Evolutionary conservation across 2,888 invertebrate species (phyloP), one percentile per base, ranked within the genome.

Genomic region (Cheilosia vernalis): DNA sequence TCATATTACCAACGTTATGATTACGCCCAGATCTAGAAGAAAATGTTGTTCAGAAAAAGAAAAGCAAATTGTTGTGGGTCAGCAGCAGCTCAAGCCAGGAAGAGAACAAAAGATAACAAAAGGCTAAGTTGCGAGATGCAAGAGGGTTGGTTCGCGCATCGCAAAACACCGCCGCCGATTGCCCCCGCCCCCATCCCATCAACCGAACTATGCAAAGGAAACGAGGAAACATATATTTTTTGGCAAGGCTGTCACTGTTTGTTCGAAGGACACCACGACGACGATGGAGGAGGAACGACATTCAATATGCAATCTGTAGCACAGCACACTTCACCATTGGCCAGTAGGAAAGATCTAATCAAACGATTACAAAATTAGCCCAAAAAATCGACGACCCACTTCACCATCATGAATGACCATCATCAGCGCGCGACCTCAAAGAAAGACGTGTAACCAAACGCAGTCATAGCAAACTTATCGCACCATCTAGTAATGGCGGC

Each of bases 11-110:
- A 86, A 84, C 87, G 87, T 87, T 87, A 86, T 87, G 87, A 91
- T 91, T 92, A 92, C 91, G 91, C 90, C 92, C 90, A 92, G 92
- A 91, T 91, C 91, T 92, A 92, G 89, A 91, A 91, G 89, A 89
- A 90, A 90, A 89, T 87, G 74, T 79, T 83, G 78, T 76, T 77
- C 87, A 87, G 80, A 85, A 81, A 85, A 85, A 85, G 85, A 81
- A 85, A 85, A 85, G 76, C 84, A 74, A 83, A 76, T 61, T 79
- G 73, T 76, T 84, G 79, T 72, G 70, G 51, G 76, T 74, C 73
- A 84, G 72, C 67, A 67, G 73, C 64, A 60, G 72, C 51, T 56
- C 56, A 73, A 79, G 51, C 61, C 53, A 56, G 61, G 73, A 63
- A 49, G 56, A 76, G 56, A 73, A 73, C 67, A 73, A 76, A 76